phyloP scores from a whole-genome alignment of 2,888 invertebrate genomes.

The Byasa hedistus region DNA sequence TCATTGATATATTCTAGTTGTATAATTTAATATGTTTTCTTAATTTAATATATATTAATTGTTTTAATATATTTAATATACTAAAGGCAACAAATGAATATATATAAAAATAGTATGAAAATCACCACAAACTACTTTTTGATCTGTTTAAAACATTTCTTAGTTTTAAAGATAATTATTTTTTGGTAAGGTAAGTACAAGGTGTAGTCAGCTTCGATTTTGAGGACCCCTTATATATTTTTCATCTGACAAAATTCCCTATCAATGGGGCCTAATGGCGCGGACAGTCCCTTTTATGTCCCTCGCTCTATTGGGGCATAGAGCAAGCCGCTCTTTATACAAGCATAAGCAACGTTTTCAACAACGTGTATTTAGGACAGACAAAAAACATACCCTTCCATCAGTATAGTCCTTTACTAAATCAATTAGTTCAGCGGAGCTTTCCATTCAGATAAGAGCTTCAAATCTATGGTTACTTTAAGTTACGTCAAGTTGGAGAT shows the following conservation, averaged over 20 bases:
- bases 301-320: slow-evolving; percentile 4
- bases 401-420: slow-evolving; percentile 1
- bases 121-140: no score
- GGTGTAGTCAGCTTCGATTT: neutral
- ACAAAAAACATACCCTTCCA: slow-evolving; percentile 11
- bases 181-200: no score
- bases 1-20: no score
- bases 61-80: no score
- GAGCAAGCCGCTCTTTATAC: slow-evolving; percentile 24
- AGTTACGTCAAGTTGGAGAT: slow-evolving; percentile 32
- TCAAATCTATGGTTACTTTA: slow-evolving; percentile 35
- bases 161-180: no score
- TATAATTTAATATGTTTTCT: no score
- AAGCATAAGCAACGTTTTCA: slow-evolving; percentile 27
- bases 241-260: slow-evolving; percentile 54
- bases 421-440: slow-evolving; percentile 17
- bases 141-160: no score
- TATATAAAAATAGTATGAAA: no score
- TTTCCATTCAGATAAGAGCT: slow-evolving; percentile 19
- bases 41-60: no score
- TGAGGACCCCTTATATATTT: slow-evolving; percentile 46
- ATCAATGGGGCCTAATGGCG: slow-evolving; percentile 69
- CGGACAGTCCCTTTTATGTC: slow-evolving; percentile 55
- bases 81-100: no score
- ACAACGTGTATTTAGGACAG: slow-evolving; percentile 26